These are phyloP conservation scores for Hypomesus transpacificus DNA, from an alignment of 2,113 vertebrate genomes.

Conservation along the genomic window DNA sequence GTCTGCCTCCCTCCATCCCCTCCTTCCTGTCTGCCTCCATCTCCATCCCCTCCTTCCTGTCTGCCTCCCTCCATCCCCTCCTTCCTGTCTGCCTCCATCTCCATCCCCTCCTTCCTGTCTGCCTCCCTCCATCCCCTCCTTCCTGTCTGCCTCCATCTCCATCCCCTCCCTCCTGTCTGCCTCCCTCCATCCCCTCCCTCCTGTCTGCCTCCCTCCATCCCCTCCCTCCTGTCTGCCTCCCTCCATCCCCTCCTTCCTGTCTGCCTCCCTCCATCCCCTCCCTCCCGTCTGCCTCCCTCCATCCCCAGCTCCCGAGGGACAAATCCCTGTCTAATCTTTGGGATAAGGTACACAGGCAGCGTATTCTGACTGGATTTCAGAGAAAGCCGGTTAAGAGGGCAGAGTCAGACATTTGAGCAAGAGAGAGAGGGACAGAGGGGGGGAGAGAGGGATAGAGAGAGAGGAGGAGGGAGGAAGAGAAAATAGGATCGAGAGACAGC, in stretches of 20 bases:
- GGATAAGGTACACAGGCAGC: constrained; percentile 43
- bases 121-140: not conserved
- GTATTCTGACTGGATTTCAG: constrained; percentile 48
- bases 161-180: not conserved
- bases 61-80: not conserved
- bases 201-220: constrained; percentile 9
- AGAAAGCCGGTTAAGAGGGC: constrained; percentile 52
- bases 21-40: not conserved
- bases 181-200: not conserved
- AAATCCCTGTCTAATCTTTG: constrained; percentile 59
- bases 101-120: not conserved
- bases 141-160: not conserved
- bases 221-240: not conserved
- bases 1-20: not conserved
- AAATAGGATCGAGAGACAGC: not conserved
- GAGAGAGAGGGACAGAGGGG: not conserved
- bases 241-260: not conserved
- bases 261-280: not conserved
- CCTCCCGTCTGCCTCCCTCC: not conserved
- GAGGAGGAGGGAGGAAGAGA: not conserved
- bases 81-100: not conserved
- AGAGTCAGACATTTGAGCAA: constrained; percentile 27
- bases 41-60: not conserved
- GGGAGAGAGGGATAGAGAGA: not conserved
- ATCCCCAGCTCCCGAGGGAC: constrained; percentile 19